Base-by-base conservation (phyloP, 2,113 vertebrate genomes). In the Perognathus longimembris region DNA sequence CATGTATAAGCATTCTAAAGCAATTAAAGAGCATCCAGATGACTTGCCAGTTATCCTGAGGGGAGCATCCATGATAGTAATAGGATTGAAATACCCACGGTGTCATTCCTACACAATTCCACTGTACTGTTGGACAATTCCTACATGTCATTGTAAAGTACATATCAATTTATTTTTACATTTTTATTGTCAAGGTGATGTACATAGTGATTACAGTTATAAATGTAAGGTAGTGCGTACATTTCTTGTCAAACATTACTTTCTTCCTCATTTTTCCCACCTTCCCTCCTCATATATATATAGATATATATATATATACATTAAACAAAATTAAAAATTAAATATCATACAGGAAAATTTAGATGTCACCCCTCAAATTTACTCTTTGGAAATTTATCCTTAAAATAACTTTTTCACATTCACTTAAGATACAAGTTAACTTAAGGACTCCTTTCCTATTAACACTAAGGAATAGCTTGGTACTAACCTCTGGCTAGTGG, bases 341-440 rank as follows among this genome's bases (percentile, higher is more conserved):
- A 74, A 86, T 83, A 59, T 11, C n/a, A 40, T 22, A n/a, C 30
- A 45, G 61, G 81, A 92, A 76, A 89, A 40, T 54, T 12, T 67
- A 76, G 57, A 63, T n/a, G 66, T 45, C 85, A 83, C 83, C 50
- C 89, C 95, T 93, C 97, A 97, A 96, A 66, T 86, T 28, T 85
- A 89, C 61, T 92, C 80, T 93, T 97, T 96, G 89, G 89, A 85
- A 95, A 96, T 96, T 89, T 92, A 93, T 66, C 92, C 57, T 75
- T 90, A 93, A 95, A 98, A 92, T 96, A 94, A 95, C 91, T 15
- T 54, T 54, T 54, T 85, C 59, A 83, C 50, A 34, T 42, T 50
- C 82, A 96, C 93, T 96, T 94, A 85, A 96, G 92, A 97, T 94
- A 73, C 94, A 96, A 95, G 91, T 24, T 70, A 80, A 66, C 89